These are phyloP conservation scores for Corvus cornix DNA, from an alignment of 2,113 vertebrate species.

Conservation along the genomic window DNA sequence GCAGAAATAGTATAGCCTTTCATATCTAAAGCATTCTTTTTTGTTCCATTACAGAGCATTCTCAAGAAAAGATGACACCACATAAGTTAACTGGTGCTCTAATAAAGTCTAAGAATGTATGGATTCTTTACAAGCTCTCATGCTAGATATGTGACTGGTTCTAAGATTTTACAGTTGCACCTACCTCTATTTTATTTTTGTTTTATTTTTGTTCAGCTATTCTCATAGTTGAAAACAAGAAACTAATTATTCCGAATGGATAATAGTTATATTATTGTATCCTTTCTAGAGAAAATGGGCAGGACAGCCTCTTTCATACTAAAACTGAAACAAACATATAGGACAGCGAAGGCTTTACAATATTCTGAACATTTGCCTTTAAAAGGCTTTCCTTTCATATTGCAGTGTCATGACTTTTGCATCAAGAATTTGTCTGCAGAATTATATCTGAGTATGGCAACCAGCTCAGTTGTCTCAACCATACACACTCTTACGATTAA, in stretches of 20 bases:
- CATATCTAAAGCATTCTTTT: slow-evolving; percentile 13
- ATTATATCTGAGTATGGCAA: slow-evolving; percentile 25
- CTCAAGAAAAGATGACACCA: slow-evolving; percentile 20
- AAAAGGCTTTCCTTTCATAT: slow-evolving; percentile 33
- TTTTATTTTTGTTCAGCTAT: slow-evolving; percentile 36
- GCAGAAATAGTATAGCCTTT: neutral
- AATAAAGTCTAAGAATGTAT: slow-evolving; percentile 13
- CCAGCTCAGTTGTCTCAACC: slow-evolving; percentile 39
- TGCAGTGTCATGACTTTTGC: slow-evolving; percentile 13
- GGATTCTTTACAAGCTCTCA: slow-evolving; percentile 10
- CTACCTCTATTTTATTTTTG: slow-evolving; percentile 27
- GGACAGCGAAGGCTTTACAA: slow-evolving; percentile 20
- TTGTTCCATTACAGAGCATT: slow-evolving; percentile 3
- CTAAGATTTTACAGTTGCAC: slow-evolving; percentile 20
- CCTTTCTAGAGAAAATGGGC: slow-evolving; percentile 48
- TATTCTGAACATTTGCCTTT: slow-evolving; percentile 13
- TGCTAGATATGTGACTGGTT: neutral
- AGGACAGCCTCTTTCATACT: slow-evolving; percentile 45
- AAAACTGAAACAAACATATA: slow-evolving; percentile 58
- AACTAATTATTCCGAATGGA: slow-evolving; percentile 36
- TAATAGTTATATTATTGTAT: slow-evolving; percentile 2
- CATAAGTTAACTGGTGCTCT: neutral
- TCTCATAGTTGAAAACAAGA: slow-evolving; percentile 37
- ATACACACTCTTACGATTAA: neutral
- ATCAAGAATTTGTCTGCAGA: slow-evolving; percentile 52